phyloP scores from a whole-genome alignment of 2,113 vertebrate species.

The Daphoenositta chrysoptera region DNA sequence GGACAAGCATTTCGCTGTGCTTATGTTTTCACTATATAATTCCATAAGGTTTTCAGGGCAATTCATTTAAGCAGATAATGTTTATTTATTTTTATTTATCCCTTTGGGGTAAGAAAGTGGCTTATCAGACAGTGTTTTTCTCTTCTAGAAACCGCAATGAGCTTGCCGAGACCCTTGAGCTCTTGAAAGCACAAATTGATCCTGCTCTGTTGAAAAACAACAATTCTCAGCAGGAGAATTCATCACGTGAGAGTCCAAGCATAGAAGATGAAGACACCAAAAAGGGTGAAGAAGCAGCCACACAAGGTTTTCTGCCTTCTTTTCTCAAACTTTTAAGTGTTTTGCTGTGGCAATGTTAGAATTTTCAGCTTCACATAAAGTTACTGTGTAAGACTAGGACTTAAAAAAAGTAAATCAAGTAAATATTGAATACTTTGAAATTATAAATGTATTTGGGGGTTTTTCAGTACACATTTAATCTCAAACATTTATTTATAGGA shows the following conservation, averaged over 20 bases:
- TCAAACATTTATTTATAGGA: background rate
- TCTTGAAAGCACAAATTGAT: slow-evolving; percentile 90
- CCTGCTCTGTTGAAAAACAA: slow-evolving; percentile 80
- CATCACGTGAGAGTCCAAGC: slow-evolving; percentile 76
- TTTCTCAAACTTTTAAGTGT: slow-evolving; percentile 12
- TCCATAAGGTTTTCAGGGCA: background rate
- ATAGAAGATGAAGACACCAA: slow-evolving; percentile 75
- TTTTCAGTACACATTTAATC: background rate
- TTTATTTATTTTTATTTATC: background rate
- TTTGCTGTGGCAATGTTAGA: background rate
- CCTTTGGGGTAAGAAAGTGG: background rate
- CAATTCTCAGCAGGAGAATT: slow-evolving; percentile 71
- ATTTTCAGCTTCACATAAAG: background rate
- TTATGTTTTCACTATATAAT: background rate
- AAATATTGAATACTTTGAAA: background rate
- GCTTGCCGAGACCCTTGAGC: slow-evolving; percentile 90
- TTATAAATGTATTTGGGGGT: background rate
- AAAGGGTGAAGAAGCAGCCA: slow-evolving; percentile 67
- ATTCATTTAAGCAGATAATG: background rate
- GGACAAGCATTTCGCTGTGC: background rate
- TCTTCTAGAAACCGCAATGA: slow-evolving; percentile 87
- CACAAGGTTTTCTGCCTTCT: slow-evolving; percentile 72
- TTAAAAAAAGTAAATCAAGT: background rate
- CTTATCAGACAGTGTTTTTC: background rate
- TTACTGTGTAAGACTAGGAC: background rate